Base-by-base conservation (phyloP, 64 coral and sea anemone species). In the Catalaphyllia jardinei region DNA sequence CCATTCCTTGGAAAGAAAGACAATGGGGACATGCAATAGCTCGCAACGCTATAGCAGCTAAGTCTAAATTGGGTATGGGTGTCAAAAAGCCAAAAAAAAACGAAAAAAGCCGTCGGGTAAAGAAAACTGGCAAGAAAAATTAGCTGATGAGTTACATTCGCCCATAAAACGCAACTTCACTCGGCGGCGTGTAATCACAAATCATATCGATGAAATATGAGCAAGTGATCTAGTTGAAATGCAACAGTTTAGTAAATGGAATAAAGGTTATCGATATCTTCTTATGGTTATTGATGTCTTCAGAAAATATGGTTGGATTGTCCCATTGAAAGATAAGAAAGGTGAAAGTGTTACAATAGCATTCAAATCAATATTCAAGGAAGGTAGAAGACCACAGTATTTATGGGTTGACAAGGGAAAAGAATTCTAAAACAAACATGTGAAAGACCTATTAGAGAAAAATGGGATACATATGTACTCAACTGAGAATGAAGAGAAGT, bases 401-500 rank as follows among this genome's bases (percentile, higher is more conserved):
- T 15, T 91, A 13, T 91, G 63, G 39, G n/a, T 31, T 46, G 89
- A 91, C 35, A 91, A 91, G 12, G 89, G 89, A 38, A 91, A 79
- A 35, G 76, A 90, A 0, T 90, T 71, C 22, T 52, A 71, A 9
- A 82, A 90, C 33, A 90, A 78, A 85, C 52, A 62, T 13, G 1
- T 86, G 29, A 84, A 86, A 49, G 78, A 85, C 0, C 19, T 91
- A 1, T 33, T 85, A 10, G 78, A 86, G 1, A 63, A 85, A 2
- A 42, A 85, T 50, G 29, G 72, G 1, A 59, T 81, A 72, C 11
- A 0, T 18, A 29, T 80, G 5, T 60, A 79, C 12, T 65, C 88
- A 13, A 81, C 89, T 49, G 79, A 92, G 31, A 92, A 92, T 77
- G 82, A 92, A 31, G 80, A 74, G 13, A 92, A 92, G n/a, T 49